Percentiles rank a stretch among this genome's conserved stretches.
Evolutionary conservation across 2,113 vertebrate species (phyloP).

Genomic region (Mus spicilegus): DNA sequence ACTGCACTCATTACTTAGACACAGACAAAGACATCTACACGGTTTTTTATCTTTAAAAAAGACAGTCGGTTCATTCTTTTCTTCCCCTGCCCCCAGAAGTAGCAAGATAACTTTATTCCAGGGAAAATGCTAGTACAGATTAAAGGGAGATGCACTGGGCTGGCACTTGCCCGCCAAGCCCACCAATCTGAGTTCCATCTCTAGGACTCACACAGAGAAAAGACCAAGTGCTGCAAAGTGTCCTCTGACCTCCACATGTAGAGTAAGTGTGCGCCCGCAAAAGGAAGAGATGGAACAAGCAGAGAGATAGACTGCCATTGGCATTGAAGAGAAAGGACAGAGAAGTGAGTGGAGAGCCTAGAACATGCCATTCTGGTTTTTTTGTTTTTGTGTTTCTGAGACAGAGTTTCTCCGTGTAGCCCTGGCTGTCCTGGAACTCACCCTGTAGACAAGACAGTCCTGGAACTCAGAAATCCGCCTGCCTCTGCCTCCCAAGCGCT

Average conservation of each 20-base stretch:
- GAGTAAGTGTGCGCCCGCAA: not conserved
- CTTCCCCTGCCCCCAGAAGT: not conserved
- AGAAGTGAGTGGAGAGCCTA: constrained; percentile 10
- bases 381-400: not conserved
- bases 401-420: too few species aligned
- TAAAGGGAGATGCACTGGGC: not conserved
- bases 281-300: not conserved
- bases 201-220: not conserved
- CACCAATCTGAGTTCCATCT: not conserved
- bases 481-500: too few species aligned
- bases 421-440: too few species aligned
- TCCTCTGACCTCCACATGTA: not conserved
- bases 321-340: not conserved
- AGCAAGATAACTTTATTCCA: not conserved
- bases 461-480: too few species aligned
- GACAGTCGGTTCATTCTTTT: too few species aligned
- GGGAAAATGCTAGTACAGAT: not conserved
- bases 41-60: not conserved
- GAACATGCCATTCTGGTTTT: constrained; percentile 14
- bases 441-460: too few species aligned
- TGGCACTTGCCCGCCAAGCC: not conserved
- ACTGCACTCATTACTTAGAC: not conserved
- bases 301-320: not conserved
- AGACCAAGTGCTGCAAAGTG: not conserved
- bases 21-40: not conserved